Conservation (phyloP, 2,888 invertebrate genomes). For the Fabriciana adippe region DNA sequence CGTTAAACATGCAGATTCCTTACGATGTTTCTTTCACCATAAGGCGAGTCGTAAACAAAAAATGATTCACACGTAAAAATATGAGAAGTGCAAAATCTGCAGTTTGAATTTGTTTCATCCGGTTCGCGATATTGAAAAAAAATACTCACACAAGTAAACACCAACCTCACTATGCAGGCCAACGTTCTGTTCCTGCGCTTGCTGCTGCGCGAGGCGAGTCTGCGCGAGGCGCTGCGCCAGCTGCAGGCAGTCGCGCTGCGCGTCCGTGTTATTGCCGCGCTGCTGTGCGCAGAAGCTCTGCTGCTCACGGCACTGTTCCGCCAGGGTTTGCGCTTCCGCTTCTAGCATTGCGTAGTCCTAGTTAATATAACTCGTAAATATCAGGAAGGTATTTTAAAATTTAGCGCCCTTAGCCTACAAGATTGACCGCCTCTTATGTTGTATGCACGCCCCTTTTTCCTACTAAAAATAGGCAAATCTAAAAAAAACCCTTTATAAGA, state of each 20-base stretch:
- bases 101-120: too few relatives aligned
- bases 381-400: too few relatives aligned
- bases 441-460: too few relatives aligned
- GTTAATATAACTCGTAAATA: conserved; percentile 13
- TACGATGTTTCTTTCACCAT: neutral
- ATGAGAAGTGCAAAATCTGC: too few relatives aligned
- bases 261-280: conserved; percentile 80
- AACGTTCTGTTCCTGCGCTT: conserved; percentile 56
- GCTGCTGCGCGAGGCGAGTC: conserved; percentile 55
- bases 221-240: conserved; percentile 61
- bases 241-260: conserved; percentile 61
- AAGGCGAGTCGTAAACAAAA: too few relatives aligned
- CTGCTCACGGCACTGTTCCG: conserved; percentile 82
- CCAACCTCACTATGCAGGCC: conserved; percentile 69
- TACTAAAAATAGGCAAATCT: too few relatives aligned
- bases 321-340: conserved; percentile 67
- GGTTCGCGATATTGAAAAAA: too few relatives aligned
- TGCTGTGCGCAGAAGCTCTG: conserved; percentile 84
- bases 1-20: neutral
- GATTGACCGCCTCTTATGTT: too few relatives aligned
- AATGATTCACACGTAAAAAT: too few relatives aligned
- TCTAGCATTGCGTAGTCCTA: conserved; percentile 80
- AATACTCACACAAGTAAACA: neutral
- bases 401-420: too few relatives aligned
- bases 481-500: too few relatives aligned